Conservation (phyloP, 2,113 vertebrate genomes). For the Thamnaconus septentrionalis region DNA sequence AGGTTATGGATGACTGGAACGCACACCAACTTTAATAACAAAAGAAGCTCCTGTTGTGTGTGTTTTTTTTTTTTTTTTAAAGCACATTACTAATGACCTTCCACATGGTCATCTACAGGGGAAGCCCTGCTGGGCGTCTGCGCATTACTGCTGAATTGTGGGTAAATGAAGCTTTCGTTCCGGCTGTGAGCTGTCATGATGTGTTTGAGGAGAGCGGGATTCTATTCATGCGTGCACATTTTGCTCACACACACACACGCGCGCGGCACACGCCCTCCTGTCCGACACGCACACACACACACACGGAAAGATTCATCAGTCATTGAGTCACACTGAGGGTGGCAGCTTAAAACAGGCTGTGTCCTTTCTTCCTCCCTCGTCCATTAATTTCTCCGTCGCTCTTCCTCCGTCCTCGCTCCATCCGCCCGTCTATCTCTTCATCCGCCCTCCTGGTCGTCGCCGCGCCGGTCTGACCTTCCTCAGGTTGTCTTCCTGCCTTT, state of each 20-base stretch:
- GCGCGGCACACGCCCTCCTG: neutral
- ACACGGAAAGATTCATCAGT: constrained; percentile 51
- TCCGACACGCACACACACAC: constrained; percentile 3
- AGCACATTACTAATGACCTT: constrained; percentile 60
- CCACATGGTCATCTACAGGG: constrained; percentile 56
- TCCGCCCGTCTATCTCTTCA: constrained; percentile 5
- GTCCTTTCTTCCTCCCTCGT: constrained; percentile 49
- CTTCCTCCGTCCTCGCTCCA: constrained; percentile 3
- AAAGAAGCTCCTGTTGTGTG: constrained; percentile 17
- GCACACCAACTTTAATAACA: neutral
- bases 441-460: constrained; percentile 33
- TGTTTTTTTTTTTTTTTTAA: constrained; percentile 4
- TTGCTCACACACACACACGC: constrained; percentile 32
- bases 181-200: constrained; percentile 72
- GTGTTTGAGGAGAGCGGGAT: constrained; percentile 58
- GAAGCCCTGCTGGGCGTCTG: constrained; percentile 51
- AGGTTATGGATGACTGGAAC: no score
- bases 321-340: constrained; percentile 52
- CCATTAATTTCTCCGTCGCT: constrained; percentile 55
- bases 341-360: constrained; percentile 57
- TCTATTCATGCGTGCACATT: constrained; percentile 56
- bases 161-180: constrained; percentile 71
- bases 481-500: constrained; percentile 57
- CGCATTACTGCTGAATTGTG: constrained; percentile 70
- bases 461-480: constrained; percentile 55